phyloP scores from a whole-genome alignment of 2,888 invertebrate genomes.

The Netelia virgata region DNA sequence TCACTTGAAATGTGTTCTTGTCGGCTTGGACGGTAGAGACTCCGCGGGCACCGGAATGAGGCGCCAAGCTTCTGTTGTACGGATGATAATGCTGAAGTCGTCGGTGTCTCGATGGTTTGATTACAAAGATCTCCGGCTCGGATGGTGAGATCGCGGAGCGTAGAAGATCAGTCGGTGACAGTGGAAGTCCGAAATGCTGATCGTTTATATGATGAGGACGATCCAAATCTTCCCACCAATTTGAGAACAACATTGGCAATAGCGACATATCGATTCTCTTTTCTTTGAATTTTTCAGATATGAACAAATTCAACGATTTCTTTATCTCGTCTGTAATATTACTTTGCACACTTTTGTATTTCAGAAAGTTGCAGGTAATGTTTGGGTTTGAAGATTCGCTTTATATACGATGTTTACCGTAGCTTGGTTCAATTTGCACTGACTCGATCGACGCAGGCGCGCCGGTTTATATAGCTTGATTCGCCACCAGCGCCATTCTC shows the following conservation, averaged over 20 bases:
- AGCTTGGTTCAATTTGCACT: constrained; percentile 55
- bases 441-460: constrained; percentile 21
- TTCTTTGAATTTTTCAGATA: not conserved
- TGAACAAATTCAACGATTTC: not conserved
- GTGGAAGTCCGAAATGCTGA: constrained; percentile 92
- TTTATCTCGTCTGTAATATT: not conserved
- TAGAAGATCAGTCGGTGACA: constrained; percentile 89
- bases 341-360: not conserved
- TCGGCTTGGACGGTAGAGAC: constrained; percentile 87
- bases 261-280: constrained; percentile 87
- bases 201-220: constrained; percentile 91
- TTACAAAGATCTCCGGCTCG: constrained; percentile 61
- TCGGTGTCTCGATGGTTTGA: constrained; percentile 61
- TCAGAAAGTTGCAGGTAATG: not conserved
- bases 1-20: constrained; percentile 90
- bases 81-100: constrained; percentile 62
- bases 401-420: constrained; percentile 10
- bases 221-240: constrained; percentile 93
- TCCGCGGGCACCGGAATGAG: constrained; percentile 85
- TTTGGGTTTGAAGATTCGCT: constrained; percentile 17
- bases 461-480: constrained; percentile 21
- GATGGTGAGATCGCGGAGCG: constrained; percentile 84
- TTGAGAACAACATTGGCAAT: constrained; percentile 92
- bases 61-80: constrained; percentile 69
- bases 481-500: constrained; percentile 18